Percentiles rank a stretch among this genome's conserved stretches.
These are phyloP conservation scores for Mesaphorura yosii DNA, from an alignment of 1,140 invertebrate species.

Conservation along the genomic window DNA sequence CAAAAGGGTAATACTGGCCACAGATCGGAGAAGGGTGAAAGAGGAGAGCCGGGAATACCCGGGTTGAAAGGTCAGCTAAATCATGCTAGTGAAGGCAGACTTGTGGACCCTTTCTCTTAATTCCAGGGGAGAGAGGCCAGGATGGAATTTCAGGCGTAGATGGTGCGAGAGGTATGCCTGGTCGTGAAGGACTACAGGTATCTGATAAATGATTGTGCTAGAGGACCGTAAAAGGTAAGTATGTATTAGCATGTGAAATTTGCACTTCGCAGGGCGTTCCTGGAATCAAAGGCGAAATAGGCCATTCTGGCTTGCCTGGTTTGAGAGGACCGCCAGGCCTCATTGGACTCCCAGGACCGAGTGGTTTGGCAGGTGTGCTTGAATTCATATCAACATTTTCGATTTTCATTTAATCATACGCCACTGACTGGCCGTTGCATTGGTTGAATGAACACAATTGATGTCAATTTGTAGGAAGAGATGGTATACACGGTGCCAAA, in stretches of 20 bases:
- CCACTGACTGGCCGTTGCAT: no score
- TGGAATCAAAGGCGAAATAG: constrained; percentile 34
- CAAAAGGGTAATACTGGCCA: constrained; percentile 28
- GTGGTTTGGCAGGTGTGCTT: no score
- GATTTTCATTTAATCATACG: no score
- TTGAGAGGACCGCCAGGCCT: constrained; percentile 34
- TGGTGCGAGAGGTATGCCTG: constrained; percentile 32
- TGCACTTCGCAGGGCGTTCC: constrained; percentile 35
- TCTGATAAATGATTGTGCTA: no score
- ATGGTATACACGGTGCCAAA: constrained; percentile 35
- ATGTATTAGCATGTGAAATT: no score
- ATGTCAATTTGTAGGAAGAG: no score
- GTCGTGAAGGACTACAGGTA: constrained; percentile 33
- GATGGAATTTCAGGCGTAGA: constrained; percentile 25
- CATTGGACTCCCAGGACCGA: constrained; percentile 34
- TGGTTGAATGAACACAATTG: no score
- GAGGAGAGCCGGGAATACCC: constrained; percentile 32
- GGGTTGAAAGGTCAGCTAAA: constrained; percentile 17
- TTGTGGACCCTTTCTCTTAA: background rate
- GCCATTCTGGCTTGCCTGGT: constrained; percentile 34
- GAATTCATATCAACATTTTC: no score
- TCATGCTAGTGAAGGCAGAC: background rate
- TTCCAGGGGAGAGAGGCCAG: background rate
- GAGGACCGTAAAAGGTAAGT: no score
- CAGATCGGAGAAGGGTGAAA: constrained; percentile 31